Evolutionary conservation across 30 jellyfish, hydroid and myxozoan species (phyloP).

Genomic region (Cassiopea xamachana): DNA sequence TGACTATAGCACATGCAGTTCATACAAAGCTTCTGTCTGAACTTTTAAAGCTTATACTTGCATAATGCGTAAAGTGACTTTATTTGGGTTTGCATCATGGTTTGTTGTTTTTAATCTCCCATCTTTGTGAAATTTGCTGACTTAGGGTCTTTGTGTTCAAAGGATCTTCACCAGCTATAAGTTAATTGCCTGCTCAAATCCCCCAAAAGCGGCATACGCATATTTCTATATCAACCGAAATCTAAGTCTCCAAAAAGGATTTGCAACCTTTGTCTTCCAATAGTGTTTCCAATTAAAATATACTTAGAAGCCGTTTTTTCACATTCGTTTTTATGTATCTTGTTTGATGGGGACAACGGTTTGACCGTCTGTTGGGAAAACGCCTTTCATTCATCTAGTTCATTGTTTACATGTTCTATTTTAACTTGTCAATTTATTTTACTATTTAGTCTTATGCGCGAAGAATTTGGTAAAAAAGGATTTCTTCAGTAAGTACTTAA

Average conservation of each 20-base stretch:
- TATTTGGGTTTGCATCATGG: neutral
- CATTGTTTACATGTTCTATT: too few species aligned
- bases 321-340: neutral
- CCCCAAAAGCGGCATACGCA: slow-evolving; percentile 15
- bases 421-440: too few species aligned
- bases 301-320: neutral
- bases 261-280: slow-evolving; percentile 7
- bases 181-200: slow-evolving; percentile 16
- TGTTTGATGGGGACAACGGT: neutral
- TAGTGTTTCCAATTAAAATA: neutral
- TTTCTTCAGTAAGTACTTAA: slow-evolving; percentile 81
- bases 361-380: too few species aligned
- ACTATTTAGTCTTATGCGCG: slow-evolving; percentile 86
- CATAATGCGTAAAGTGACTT: too few species aligned
- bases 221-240: neutral
- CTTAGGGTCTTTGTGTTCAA: slow-evolving; percentile 26
- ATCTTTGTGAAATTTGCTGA: slow-evolving; percentile 18
- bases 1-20: slow-evolving; percentile 12
- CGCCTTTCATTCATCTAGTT: neutral
- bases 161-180: neutral
- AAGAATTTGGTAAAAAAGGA: slow-evolving; percentile 90
- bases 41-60: neutral
- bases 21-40: neutral
- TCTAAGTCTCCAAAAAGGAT: slow-evolving; percentile 1
- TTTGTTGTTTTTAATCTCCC: neutral